Evolutionary conservation across 1,140 invertebrate genomes (phyloP), one percentile per base, ranked within the genome.

Genomic region (Magallana angulata): DNA sequence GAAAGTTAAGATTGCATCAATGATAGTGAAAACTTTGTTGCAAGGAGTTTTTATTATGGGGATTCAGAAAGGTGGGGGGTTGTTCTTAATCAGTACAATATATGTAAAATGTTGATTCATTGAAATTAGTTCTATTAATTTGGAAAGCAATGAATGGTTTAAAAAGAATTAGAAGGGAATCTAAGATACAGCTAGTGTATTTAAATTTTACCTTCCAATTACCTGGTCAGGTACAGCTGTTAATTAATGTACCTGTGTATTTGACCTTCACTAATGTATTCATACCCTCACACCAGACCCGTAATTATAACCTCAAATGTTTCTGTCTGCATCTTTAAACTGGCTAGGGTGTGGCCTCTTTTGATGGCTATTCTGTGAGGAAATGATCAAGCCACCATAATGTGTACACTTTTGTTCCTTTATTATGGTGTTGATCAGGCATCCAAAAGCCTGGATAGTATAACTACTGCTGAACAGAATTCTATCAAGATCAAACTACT

Each of bases 241-340:
- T 76, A 30, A 76, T 76, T 76, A 76, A 76, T 76, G 68, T 76
- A 36, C 30, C 68, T 76, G 68, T 30, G 68, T 76, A 76, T 76
- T 76, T 76, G 68, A 76, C 68, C 68, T 24, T 76, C 8, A 76
- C 24, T 76, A 76, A 76, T 76, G 68, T 76, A 76, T 76, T 76
- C 68, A 76, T 76, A 76, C 68, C 68, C 68, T 12, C 68, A 76
- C 36, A 30, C 68, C 18, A 76, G 68, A 76, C 68, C 68, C 30
- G 68, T 76, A 30, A 76, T 76, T 76, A 76, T 30, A 18, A 18
- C 24, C 11, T 30, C 24, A 18, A 76, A 30, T 76, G 36, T 30
- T 76, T 76, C 60, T 64, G 60, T 64, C 68, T 76, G 68, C 24
- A 76, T 30, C 16, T 76, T 12, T 76, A 76, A 4, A 18, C 24